phyloP scores from a whole-genome alignment of 2,797 vertebrate species.

The Lepilemur septentrionalis region DNA sequence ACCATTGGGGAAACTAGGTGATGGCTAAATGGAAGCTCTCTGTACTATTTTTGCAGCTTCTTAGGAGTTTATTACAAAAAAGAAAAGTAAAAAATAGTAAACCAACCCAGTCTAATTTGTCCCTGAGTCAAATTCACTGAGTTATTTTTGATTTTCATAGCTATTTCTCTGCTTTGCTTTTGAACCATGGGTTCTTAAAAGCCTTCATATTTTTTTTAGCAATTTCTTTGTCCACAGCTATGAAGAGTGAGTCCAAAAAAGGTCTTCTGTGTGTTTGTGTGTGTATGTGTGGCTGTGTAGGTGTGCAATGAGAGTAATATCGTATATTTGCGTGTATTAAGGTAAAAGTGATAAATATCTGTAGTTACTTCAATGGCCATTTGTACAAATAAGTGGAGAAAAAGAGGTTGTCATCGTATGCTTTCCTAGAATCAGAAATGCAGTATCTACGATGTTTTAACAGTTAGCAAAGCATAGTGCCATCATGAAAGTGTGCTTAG shows the following conservation, averaged over 20 bases:
- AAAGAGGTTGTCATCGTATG: neutral
- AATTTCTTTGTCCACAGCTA: neutral
- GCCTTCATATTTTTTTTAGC: neutral
- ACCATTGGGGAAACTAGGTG: neutral
- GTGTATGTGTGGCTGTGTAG: neutral
- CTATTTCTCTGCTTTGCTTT: neutral
- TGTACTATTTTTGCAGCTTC: neutral
- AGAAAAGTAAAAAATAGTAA: neutral
- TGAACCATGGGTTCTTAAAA: constrained; percentile 7
- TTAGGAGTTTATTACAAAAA: neutral
- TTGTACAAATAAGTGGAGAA: neutral
- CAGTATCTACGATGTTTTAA: neutral
- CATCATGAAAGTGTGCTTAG: neutral
- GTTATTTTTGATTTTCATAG: neutral
- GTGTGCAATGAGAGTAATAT: neutral
- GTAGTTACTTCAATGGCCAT: neutral
- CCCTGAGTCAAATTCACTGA: neutral
- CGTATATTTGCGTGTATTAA: neutral
- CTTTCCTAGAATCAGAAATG: neutral
- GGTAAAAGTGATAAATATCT: neutral
- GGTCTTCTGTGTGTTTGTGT: neutral
- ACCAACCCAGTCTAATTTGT: neutral
- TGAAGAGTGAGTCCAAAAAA: neutral
- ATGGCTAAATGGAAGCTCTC: neutral
- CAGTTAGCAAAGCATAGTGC: neutral